Conservation (phyloP, 2,797 vertebrate genomes). For the Myotis findleyi region DNA sequence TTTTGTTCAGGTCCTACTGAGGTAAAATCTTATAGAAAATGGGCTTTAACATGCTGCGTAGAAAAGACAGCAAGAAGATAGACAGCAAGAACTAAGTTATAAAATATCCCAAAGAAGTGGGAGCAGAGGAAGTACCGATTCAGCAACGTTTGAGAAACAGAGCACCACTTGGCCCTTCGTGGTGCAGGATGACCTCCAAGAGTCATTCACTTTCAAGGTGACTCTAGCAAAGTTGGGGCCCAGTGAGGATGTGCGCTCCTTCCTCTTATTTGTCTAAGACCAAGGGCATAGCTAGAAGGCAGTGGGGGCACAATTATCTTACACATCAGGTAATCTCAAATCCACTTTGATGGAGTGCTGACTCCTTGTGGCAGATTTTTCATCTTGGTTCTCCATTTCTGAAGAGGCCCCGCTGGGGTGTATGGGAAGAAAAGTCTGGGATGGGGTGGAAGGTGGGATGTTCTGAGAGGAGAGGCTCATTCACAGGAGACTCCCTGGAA, state of each 20-base stretch:
- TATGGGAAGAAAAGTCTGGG: neutral
- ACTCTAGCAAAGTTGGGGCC: neutral
- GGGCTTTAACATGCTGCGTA: neutral
- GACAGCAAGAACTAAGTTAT: neutral
- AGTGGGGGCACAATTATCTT: neutral
- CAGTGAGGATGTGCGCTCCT: neutral
- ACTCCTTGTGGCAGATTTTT: neutral
- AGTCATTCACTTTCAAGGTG: neutral
- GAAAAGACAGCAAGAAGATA: neutral
- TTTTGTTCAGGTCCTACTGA: neutral
- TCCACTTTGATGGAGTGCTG: neutral
- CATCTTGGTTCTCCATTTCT: neutral
- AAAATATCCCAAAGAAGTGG: neutral
- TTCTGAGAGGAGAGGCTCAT: neutral
- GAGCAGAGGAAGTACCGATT: neutral
- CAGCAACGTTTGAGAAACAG: neutral
- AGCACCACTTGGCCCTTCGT: neutral
- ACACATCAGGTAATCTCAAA: neutral
- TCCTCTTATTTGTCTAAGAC: neutral
- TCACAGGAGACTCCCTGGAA: neutral
- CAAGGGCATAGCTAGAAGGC: neutral
- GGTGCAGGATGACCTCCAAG: neutral
- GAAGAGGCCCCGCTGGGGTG: neutral
- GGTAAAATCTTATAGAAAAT: neutral
- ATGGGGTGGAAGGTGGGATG: fast-evolving